Evolutionary conservation across 2,113 vertebrate genomes (phyloP).

Genomic region (Scomber japonicus): DNA sequence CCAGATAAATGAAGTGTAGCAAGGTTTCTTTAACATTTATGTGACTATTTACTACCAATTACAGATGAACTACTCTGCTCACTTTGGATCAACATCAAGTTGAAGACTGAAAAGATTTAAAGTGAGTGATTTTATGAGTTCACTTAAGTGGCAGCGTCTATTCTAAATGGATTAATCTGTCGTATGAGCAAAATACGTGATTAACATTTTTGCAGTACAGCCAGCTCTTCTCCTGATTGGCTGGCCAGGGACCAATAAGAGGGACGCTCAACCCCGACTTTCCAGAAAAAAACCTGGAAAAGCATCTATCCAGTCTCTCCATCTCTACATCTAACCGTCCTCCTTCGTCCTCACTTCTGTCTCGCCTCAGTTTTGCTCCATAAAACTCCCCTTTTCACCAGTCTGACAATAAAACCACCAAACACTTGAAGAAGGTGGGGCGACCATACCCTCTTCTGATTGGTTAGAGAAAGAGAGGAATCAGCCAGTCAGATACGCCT

Average conservation of each 20-base stretch:
- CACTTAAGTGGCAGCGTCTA: neutral
- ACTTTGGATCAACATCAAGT: neutral
- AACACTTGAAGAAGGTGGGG: neutral
- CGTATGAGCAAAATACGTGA: neutral
- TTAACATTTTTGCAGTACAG: constrained; percentile 7
- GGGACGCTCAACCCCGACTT: too few relatives aligned
- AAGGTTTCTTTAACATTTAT: neutral
- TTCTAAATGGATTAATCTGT: neutral
- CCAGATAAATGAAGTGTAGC: neutral
- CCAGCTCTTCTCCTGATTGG: neutral
- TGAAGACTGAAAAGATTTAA: too few relatives aligned
- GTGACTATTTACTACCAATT: neutral
- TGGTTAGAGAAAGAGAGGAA: neutral
- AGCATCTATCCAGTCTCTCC: neutral
- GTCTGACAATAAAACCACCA: neutral
- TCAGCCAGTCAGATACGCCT: neutral
- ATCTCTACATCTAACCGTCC: neutral
- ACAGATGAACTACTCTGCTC: neutral
- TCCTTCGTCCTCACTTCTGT: too few relatives aligned
- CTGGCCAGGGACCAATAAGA: neutral
- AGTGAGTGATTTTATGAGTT: neutral
- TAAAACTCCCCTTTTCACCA: neutral
- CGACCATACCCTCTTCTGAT: constrained; percentile 17
- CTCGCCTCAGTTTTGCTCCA: neutral
- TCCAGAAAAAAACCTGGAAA: neutral